Base-by-base conservation (phyloP, 2,113 vertebrate genomes). In the Chamaea fasciata region DNA sequence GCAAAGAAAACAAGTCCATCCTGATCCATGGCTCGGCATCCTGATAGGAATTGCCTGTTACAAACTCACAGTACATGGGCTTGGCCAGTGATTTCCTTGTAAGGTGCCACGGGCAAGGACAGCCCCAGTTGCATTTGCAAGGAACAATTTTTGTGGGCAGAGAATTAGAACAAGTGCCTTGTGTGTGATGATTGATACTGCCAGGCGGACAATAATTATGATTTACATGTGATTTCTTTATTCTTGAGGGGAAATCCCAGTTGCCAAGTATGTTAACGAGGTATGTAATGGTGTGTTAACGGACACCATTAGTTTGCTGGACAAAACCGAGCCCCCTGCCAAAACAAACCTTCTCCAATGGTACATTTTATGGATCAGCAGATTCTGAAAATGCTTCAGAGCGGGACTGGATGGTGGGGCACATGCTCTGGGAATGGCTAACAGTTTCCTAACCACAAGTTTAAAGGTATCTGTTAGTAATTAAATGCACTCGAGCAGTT, bases 281-380 rank as follows among this genome's bases (percentile, higher is more conserved):
- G 95, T 97, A 96, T 96, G 97, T 97, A 98, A 98, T 97, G 97
- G 97, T 83, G 97, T 98, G 97, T 97, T 98, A 98, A 98, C 95
- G 95, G 68, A 89, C 96, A 97, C 42, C 94, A 97, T 98, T 98
- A 98, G 87, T 79, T 88, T 90, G 95, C 95, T 95, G 97, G 98
- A 97, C 97, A 97, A 96, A 98, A 95, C 83, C n/a, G 94, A 98
- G 96, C 60, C 94, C 96, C 97, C 96, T 98, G 98, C 98, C 98
- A 98, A 98, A 97, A 98, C 92, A 97, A 98, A 98, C 97, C 95
- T 97, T 94, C 92, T 87, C 94, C 94, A 95, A 39, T 77, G 88
- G 89, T 94, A 95, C 73, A 2, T 97, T 97, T 97, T 97, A 97
- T 96, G 96, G 97, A 97, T 98, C 96, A 92, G 97, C 95, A 74